Conservation (phyloP, 2,888 invertebrate species). For the Mesorhabditis spiculigera region DNA sequence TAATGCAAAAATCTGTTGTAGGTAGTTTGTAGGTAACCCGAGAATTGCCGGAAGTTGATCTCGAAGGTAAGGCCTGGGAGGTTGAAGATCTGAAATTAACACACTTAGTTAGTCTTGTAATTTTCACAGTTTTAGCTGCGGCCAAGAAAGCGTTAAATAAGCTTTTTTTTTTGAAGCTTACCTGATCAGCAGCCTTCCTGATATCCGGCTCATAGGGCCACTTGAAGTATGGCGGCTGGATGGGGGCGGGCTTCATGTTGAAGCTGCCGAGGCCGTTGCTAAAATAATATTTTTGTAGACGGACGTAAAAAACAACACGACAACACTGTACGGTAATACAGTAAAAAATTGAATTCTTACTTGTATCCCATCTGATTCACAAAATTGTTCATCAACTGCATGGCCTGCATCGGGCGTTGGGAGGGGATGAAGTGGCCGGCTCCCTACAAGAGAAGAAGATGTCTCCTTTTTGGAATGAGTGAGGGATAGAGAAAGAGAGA, state of each 20-base stretch:
- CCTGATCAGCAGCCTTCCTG: constrained; percentile 8
- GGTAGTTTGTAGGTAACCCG: constrained; percentile 35
- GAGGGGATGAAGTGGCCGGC: constrained; percentile 31
- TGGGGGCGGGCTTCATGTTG: constrained; percentile 22
- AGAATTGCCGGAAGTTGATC: constrained; percentile 37
- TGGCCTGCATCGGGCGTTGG: constrained; percentile 25
- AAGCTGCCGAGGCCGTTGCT: constrained; percentile 10
- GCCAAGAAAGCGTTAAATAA: too few relatives aligned
- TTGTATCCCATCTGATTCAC: constrained; percentile 21
- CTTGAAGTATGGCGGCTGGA: constrained; percentile 7
- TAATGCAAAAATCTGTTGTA: constrained; percentile 27
- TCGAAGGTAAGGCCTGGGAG: constrained; percentile 36
- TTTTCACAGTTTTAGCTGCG: too few relatives aligned
- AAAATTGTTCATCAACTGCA: constrained; percentile 31
- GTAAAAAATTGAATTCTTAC: constrained; percentile 13
- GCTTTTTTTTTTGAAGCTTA: not conserved
- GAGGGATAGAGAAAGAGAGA: too few relatives aligned
- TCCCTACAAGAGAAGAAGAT: constrained; percentile 21
- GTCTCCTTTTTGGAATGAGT: not conserved
- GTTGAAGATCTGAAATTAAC: constrained; percentile 21
- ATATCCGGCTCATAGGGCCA: not conserved
- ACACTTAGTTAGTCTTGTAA: not conserved
- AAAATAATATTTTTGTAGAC: too few relatives aligned
- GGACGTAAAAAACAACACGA: too few relatives aligned
- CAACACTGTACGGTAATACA: constrained; percentile 21